Conservation (phyloP, 1,140 invertebrate genomes). For the Heterodera carotae region DNA sequence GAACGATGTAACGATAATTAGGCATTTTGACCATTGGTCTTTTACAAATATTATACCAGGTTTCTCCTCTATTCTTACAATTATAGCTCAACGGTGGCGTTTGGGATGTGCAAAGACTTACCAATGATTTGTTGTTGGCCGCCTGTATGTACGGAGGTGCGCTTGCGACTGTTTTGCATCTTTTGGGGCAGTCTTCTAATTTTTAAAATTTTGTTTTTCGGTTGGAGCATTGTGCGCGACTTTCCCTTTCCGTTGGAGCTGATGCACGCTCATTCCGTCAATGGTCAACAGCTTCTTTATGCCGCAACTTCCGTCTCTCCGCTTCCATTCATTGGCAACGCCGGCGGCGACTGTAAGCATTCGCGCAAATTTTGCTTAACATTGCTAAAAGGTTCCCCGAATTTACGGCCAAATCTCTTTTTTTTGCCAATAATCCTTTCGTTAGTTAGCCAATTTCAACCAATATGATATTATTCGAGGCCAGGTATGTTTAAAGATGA, state of each 20-base stretch:
- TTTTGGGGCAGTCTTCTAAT: background rate
- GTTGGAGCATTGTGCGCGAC: background rate
- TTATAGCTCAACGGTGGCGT: conserved; percentile 2
- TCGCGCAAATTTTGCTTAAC: too few species aligned
- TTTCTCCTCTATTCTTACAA: background rate
- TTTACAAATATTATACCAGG: background rate
- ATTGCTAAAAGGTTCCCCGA: too few species aligned
- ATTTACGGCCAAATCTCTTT: too few species aligned
- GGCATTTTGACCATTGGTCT: background rate
- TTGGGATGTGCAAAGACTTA: background rate
- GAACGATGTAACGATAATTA: background rate
- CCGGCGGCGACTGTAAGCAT: background rate
- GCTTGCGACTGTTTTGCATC: background rate
- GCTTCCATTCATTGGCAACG: background rate
- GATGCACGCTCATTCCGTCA: background rate
- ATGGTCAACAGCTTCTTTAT: background rate
- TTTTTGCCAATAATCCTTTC: too few species aligned
- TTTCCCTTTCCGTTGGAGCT: background rate
- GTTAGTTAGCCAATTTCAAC: too few species aligned
- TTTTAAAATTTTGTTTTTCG: background rate
- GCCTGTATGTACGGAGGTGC: conserved; percentile 15
- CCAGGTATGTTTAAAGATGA: too few species aligned
- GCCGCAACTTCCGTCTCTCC: background rate
- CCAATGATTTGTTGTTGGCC: background rate
- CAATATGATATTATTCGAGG: too few species aligned